Evolutionary conservation across 1,140 invertebrate genomes (phyloP).

Genomic region (Anadara kagoshimensis): DNA sequence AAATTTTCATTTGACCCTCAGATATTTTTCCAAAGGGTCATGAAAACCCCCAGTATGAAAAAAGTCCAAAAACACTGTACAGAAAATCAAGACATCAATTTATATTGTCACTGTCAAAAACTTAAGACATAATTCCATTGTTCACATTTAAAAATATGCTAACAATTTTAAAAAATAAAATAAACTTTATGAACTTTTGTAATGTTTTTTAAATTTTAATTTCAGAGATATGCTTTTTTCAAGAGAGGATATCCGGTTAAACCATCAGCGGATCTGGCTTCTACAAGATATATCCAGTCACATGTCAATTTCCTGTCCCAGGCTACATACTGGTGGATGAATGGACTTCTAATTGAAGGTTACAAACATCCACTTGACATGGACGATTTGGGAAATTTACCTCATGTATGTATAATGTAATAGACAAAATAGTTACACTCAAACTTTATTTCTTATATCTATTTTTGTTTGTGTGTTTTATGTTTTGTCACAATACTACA

Average conservation of each 20-base stretch:
- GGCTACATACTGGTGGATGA: slow-evolving; percentile 86
- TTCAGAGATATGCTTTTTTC: slow-evolving; percentile 67
- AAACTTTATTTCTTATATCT: neutral
- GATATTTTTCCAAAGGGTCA: too few relatives aligned
- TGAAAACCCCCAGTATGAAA: too few relatives aligned
- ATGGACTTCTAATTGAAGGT: slow-evolving; percentile 80
- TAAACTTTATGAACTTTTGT: too few relatives aligned
- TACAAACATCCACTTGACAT: slow-evolving; percentile 81
- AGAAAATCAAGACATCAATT: too few relatives aligned
- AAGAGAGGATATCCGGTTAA: slow-evolving; percentile 54
- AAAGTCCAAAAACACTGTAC: too few relatives aligned
- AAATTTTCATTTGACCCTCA: too few relatives aligned
- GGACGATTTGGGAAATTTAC: slow-evolving; percentile 82
- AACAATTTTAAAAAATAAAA: too few relatives aligned
- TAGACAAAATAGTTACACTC: neutral
- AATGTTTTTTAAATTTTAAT: slow-evolving; percentile 31
- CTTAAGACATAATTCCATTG: too few relatives aligned
- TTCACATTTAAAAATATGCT: too few relatives aligned
- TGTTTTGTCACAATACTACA: neutral
- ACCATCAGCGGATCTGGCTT: slow-evolving; percentile 55
- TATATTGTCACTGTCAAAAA: too few relatives aligned
- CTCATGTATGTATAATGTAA: slow-evolving; percentile 51
- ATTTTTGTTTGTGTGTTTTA: too few relatives aligned
- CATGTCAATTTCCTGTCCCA: slow-evolving; percentile 81
- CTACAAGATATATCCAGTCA: slow-evolving; percentile 75